Evolutionary conservation across 2,113 vertebrate genomes (phyloP).

Genomic region (Lagopus muta): DNA sequence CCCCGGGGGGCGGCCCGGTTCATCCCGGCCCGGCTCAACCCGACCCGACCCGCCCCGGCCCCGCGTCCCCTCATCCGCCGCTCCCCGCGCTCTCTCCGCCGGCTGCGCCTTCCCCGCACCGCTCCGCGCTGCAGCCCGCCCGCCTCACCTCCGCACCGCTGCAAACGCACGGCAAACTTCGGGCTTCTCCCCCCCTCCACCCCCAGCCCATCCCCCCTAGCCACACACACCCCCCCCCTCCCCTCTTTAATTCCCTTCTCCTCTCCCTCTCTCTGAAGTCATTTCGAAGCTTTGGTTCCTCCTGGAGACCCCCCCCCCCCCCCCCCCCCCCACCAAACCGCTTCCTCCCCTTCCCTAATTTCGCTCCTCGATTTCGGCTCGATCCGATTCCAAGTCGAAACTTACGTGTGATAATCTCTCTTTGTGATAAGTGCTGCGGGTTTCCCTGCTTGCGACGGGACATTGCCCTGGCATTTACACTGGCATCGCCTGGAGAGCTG

Average conservation of each 20-base stretch:
- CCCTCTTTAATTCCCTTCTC: neutral
- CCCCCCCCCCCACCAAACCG: neutral
- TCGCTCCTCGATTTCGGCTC: conserved; percentile 61
- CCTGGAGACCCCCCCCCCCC: neutral
- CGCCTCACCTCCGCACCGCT: neutral
- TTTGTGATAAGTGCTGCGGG: conserved; percentile 98
- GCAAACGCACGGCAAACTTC: neutral
- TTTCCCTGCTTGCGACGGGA: conserved; percentile 99
- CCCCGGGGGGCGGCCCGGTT: neutral
- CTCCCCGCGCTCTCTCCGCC: neutral
- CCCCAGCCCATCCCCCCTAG: neutral
- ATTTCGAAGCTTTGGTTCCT: conserved; percentile 13
- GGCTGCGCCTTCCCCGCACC: neutral
- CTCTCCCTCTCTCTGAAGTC: neutral
- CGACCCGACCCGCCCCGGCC: too few relatives aligned
- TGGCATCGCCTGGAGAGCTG: conserved; percentile 96
- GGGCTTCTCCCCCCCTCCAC: neutral
- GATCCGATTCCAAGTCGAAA: conserved; percentile 71
- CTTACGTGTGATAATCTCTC: conserved; percentile 95
- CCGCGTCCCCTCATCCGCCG: neutral
- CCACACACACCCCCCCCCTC: neutral
- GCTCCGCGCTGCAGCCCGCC: neutral
- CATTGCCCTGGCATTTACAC: conserved; percentile 99
- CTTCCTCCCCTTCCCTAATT: conserved; percentile 55
- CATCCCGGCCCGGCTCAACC: too few relatives aligned